Evolutionary conservation across 2,888 invertebrate species (phyloP).

Genomic region (Rhabditoides inermis): DNA sequence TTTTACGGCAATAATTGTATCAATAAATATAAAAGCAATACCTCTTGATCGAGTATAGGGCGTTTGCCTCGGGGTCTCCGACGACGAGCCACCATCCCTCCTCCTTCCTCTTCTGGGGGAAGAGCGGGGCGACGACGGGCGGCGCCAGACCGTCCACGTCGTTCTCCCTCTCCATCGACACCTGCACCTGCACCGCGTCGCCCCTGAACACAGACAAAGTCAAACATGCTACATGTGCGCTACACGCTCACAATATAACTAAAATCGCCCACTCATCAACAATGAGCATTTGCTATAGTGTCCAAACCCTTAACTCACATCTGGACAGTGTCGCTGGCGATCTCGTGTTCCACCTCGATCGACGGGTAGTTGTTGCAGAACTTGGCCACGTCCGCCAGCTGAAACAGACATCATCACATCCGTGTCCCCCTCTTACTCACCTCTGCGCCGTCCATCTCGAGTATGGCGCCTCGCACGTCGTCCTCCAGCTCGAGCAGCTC

Average conservation of each 20-base stretch:
- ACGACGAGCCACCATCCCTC: constrained; percentile 88
- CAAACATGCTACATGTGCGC: no score
- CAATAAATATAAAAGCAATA: no score
- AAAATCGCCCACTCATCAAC: not conserved
- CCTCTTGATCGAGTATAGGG: constrained; percentile 88
- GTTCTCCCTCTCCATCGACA: constrained; percentile 88
- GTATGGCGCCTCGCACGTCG: constrained; percentile 63
- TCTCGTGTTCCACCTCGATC: constrained; percentile 87
- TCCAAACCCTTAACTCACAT: no score
- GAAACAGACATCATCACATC: constrained; percentile 50
- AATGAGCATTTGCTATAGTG: not conserved
- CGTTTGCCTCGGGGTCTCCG: constrained; percentile 87
- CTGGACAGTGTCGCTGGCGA: constrained; percentile 68
- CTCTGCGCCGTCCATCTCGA: constrained; percentile 65
- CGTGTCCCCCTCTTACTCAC: no score
- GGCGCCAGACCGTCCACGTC: constrained; percentile 70
- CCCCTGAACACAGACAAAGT: constrained; percentile 63
- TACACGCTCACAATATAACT: not conserved
- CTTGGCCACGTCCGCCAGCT: constrained; percentile 94
- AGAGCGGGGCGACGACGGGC: constrained; percentile 94
- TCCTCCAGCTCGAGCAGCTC: constrained; percentile 89
- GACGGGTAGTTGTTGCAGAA: constrained; percentile 99
- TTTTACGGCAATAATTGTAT: no score
- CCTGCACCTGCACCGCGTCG: constrained; percentile 77
- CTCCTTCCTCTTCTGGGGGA: constrained; percentile 70